Conservation (phyloP, 2,888 invertebrate species). For the Nemapogon koenigi region DNA sequence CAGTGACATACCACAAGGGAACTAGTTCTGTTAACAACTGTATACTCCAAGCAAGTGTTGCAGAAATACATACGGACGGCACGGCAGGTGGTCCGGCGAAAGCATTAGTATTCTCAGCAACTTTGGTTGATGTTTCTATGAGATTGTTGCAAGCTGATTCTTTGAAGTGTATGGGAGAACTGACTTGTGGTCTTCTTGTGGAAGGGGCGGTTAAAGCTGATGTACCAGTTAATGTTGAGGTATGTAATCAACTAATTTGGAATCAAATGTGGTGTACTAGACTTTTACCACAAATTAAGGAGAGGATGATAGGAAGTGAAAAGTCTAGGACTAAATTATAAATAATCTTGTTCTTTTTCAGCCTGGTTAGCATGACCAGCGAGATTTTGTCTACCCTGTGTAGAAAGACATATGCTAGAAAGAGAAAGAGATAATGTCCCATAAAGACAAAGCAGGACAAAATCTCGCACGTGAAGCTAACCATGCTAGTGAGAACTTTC, state of each 20-base stretch:
- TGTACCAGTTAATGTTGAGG: conserved; percentile 86
- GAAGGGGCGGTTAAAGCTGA: conserved; percentile 83
- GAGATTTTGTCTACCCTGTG: no score
- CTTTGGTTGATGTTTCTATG: conserved; percentile 70
- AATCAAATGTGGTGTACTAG: no score
- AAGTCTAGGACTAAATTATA: not conserved
- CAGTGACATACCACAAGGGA: conserved; percentile 36
- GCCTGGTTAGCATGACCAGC: no score
- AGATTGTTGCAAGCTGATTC: conserved; percentile 54
- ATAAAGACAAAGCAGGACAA: no score
- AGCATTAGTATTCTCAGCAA: conserved; percentile 73
- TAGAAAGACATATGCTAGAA: no score
- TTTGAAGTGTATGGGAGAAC: conserved; percentile 74
- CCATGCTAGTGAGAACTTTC: no score
- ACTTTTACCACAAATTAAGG: no score
- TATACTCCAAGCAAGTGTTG: conserved; percentile 74
- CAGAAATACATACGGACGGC: conserved; percentile 75
- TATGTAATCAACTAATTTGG: conserved; percentile 36
- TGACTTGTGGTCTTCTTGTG: conserved; percentile 74
- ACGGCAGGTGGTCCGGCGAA: conserved; percentile 74
- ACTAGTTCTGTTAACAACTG: conserved; percentile 66
- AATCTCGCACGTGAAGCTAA: no score
- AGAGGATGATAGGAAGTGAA: no score
- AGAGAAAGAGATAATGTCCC: no score
- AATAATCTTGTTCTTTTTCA: conserved; percentile 31